Conservation (phyloP, 35 echinoderm and acorn worm genomes). For the Diadema setosum region DNA sequence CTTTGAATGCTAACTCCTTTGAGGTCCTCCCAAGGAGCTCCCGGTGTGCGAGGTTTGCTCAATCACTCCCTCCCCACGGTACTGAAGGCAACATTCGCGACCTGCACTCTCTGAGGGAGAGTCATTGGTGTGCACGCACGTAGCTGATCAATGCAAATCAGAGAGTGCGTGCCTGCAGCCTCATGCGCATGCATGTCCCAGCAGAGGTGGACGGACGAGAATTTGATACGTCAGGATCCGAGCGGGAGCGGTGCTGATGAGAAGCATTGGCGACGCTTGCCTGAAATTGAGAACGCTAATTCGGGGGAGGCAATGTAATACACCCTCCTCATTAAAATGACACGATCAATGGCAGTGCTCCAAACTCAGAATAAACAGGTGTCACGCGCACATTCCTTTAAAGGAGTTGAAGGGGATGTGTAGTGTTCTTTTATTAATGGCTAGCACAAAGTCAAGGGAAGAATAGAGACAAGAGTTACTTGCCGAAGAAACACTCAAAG, state of each 20-base stretch:
- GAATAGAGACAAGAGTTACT: too few species aligned
- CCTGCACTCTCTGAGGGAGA: not conserved
- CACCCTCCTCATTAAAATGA: not conserved
- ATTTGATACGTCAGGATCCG: not conserved
- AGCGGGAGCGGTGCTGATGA: not conserved
- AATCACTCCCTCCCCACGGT: too few species aligned
- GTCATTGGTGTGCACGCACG: not conserved
- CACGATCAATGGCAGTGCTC: not conserved
- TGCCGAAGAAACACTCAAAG: too few species aligned
- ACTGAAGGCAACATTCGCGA: not conserved
- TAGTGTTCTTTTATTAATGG: too few species aligned
- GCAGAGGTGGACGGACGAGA: not conserved
- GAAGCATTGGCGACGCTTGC: not conserved
- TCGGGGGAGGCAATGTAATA: not conserved
- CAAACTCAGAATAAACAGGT: not conserved
- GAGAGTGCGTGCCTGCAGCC: not conserved
- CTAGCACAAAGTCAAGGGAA: too few species aligned
- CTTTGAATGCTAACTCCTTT: not conserved
- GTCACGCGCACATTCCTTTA: not conserved
- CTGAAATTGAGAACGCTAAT: not conserved
- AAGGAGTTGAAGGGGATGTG: too few species aligned
- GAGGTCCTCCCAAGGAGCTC: not conserved
- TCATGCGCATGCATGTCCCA: conserved; percentile 1
- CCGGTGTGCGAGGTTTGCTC: too few species aligned
- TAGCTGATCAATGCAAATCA: not conserved